Conservation (phyloP, 2,113 vertebrate genomes). For the Siniperca knerii region DNA sequence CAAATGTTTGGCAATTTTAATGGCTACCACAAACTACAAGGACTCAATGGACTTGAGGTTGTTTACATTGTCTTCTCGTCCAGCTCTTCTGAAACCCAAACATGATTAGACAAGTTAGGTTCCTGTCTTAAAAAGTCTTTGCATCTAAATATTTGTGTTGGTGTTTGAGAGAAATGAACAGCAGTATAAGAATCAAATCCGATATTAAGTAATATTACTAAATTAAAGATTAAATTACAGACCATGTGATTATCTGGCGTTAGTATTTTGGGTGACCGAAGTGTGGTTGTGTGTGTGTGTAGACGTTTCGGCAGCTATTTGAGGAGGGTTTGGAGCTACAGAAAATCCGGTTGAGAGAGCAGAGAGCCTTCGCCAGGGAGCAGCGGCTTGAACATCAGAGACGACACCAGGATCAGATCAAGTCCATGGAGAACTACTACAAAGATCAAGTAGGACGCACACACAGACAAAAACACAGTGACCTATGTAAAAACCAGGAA, state of each 20-base stretch:
- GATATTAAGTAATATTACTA: neutral
- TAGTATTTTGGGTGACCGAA: neutral
- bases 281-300: neutral
- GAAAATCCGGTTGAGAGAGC: constrained; percentile 89
- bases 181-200: neutral
- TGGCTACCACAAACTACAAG: neutral
- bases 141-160: neutral
- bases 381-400: constrained; percentile 87
- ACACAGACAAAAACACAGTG: neutral
- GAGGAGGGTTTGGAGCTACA: constrained; percentile 94
- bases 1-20: neutral
- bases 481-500: neutral
- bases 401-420: constrained; percentile 87
- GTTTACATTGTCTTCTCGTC: neutral
- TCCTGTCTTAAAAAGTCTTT: neutral
- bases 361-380: constrained; percentile 88
- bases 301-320: constrained; percentile 95
- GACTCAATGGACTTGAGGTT: neutral
- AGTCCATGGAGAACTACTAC: constrained; percentile 97
- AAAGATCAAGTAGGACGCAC: constrained; percentile 89
- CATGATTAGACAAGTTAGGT: neutral
- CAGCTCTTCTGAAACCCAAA: neutral
- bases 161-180: neutral
- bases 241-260: neutral
- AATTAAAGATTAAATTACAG: neutral